Percentiles rank a stretch among this genome's conserved stretches.
Conservation (phyloP, 35 echinoderm and acorn worm genomes). For the Hemicentrotus pulcherrimus region DNA sequence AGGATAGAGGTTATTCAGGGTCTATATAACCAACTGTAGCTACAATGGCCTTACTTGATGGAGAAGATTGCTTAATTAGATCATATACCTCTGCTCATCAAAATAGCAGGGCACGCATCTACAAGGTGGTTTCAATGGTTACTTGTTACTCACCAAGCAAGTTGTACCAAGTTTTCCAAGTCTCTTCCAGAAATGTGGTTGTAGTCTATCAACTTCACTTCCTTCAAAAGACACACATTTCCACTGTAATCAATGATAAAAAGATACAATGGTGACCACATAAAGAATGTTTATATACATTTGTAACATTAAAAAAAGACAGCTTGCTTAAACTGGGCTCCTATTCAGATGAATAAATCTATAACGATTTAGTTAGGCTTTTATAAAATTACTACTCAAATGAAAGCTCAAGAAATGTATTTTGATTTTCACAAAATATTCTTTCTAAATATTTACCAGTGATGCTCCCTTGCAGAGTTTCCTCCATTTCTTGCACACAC, state of each 20-base stretch:
- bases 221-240: slow-evolving; percentile 4
- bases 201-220: background rate
- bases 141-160: background rate
- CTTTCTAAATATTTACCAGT: background rate
- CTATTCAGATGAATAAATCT: no score
- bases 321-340: no score
- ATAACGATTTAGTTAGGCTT: no score
- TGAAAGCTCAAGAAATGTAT: no score
- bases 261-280: background rate
- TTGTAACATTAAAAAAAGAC: no score
- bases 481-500: slow-evolving; percentile 28
- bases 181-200: background rate
- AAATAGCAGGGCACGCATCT: background rate
- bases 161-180: slow-evolving; percentile 26
- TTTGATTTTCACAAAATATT: background rate
- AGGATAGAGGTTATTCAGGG: no score
- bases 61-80: no score
- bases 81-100: no score
- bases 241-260: background rate
- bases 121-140: background rate
- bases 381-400: no score
- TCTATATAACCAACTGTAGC: no score
- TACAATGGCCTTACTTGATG: no score
- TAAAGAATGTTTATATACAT: no score
- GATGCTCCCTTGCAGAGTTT: background rate